These are phyloP conservation scores for Zophobas atratus DNA, from an alignment of 1,140 invertebrate genomes.

Conservation along the genomic window DNA sequence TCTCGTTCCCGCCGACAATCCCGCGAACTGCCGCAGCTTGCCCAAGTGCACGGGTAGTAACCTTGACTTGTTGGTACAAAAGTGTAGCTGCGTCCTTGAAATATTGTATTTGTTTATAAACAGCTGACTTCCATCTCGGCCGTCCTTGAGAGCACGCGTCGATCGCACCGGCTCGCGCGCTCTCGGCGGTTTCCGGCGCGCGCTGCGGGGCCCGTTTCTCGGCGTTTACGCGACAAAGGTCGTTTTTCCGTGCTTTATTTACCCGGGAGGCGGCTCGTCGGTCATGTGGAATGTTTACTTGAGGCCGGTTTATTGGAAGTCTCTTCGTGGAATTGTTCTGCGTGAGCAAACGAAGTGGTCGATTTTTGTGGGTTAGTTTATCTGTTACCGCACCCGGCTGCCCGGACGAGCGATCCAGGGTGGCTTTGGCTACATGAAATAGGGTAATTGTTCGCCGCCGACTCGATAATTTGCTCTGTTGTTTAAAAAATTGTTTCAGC, in stretches of 20 bases:
- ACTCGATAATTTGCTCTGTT: constrained; percentile 15
- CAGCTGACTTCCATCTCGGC: constrained; percentile 34
- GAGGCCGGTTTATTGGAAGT: constrained; percentile 7
- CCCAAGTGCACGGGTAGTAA: constrained; percentile 21
- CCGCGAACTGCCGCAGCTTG: background rate
- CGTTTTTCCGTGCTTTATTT: constrained; percentile 20
- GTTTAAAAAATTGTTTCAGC: constrained; percentile 4
- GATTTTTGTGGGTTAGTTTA: constrained; percentile 18
- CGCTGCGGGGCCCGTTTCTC: background rate
- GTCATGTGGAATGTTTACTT: background rate
- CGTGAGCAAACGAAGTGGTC: constrained; percentile 21
- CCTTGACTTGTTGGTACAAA: constrained; percentile 28
- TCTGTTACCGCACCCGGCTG: constrained; percentile 35
- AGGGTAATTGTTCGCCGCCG: constrained; percentile 25
- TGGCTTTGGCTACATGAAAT: constrained; percentile 45
- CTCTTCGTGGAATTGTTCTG: background rate
- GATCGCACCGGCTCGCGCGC: background rate
- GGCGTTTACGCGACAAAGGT: constrained; percentile 12
- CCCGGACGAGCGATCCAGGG: constrained; percentile 43
- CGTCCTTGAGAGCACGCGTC: constrained; percentile 10
- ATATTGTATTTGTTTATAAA: constrained; percentile 42
- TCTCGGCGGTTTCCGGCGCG: background rate
- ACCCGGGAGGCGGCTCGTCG: background rate
- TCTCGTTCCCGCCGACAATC: background rate
- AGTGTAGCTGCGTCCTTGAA: constrained; percentile 35